Evolutionary conservation across 2,888 invertebrate species (phyloP), one percentile per base, ranked within the genome.

Genomic region (Eretmocerus hayati): DNA sequence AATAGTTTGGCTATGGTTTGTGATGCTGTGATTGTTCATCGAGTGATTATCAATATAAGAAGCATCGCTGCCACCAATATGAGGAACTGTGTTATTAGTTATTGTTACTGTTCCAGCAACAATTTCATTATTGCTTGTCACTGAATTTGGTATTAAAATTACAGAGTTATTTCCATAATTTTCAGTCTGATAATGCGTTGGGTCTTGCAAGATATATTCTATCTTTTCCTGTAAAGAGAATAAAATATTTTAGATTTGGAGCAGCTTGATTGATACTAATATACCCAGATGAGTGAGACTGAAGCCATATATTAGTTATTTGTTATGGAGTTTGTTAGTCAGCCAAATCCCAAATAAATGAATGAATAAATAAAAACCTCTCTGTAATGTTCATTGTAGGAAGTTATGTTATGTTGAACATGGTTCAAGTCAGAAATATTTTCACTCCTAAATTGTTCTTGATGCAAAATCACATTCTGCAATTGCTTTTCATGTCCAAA

Each of bases 341-440:
- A 26, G 2, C 16, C n/a, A n/a, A n/a, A n/a, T n/a, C n/a, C n/a
- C n/a, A n/a, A n/a, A n/a, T n/a, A n/a, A n/a, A n/a, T n/a, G n/a
- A n/a, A n/a, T n/a, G n/a, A n/a, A n/a, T n/a, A 26, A 41, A 40
- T 40, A 33, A 30, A n/a, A 31, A 54, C 51, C 54, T 51, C 48
- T 49, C 46, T 42, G 22, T 21, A 21, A 46, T 9, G 43, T 21
- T 42, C 35, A 15, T 15, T 36, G 35, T 26, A 32, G 42, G 4
- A 36, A 36, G 13, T 32, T 16, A 43, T 37, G n/a, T 31, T 43
- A 42, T 26, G 39, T 30, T 42, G 35, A 39, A 44, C 20, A 47
- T 44, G 48, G 43, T 46, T 52, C 5, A 42, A 18, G 11, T 42
- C 35, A 9, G 40, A 37, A 44, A 44, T 37, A 35, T 8, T 45